Percentiles rank a stretch among this genome's conserved stretches.
These are phyloP conservation scores for Nothoprocta pentlandii DNA, from an alignment of 2,113 vertebrate genomes.

Conservation along the genomic window DNA sequence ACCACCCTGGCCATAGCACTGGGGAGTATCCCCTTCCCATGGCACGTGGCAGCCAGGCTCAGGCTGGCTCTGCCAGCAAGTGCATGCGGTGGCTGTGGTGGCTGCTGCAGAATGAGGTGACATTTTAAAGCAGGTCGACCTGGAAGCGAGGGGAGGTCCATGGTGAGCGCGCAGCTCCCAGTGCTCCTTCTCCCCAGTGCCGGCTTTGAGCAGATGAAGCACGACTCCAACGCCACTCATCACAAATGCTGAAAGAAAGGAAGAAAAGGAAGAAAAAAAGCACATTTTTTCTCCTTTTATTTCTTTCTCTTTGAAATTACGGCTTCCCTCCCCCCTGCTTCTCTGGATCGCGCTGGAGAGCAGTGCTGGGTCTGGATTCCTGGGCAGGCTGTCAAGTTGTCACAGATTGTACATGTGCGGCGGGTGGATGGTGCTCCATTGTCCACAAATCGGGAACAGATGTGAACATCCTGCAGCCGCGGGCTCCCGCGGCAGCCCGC, in stretches of 20 bases:
- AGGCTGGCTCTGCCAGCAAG: neutral
- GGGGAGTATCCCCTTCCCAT: neutral
- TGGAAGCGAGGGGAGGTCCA: rapidly evolving
- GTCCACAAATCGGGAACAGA: conserved; percentile 70
- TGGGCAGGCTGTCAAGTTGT: conserved; percentile 72
- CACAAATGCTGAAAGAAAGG: neutral
- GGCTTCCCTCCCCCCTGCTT: neutral
- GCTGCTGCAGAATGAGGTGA: rapidly evolving
- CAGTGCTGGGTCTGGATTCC: conserved; percentile 40
- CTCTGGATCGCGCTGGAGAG: conserved; percentile 17
- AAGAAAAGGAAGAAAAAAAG: neutral
- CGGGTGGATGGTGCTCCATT: conserved; percentile 65
- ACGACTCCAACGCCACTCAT: neutral
- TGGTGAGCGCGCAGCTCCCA: neutral
- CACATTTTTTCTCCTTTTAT: neutral
- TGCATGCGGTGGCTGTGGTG: neutral
- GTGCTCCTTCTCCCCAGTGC: neutral
- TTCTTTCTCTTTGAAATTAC: conserved; percentile 18
- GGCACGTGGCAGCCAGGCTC: no score
- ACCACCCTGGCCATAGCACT: no score
- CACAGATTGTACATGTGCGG: conserved; percentile 39
- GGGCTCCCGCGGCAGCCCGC: conserved; percentile 30
- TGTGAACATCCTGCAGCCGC: conserved; percentile 52
- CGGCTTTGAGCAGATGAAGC: neutral
- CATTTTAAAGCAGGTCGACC: neutral